Conservation (phyloP, 2,888 invertebrate genomes). For the Aspidiotus destructor region DNA sequence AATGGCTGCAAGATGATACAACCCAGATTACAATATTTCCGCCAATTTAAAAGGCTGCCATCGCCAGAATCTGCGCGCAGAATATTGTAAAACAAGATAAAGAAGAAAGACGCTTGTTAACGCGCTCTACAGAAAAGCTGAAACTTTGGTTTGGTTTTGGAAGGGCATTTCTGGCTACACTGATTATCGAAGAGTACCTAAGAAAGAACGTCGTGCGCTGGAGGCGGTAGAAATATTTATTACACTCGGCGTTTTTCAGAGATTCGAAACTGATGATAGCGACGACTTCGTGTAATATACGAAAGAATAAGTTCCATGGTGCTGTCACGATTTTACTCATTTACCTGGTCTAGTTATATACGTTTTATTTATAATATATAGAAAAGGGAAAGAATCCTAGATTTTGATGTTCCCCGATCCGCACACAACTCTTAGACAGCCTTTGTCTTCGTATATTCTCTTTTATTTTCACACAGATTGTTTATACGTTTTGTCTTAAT, state of each 20-base stretch:
- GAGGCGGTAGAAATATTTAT: constrained; percentile 33
- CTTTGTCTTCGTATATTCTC: constrained; percentile 3
- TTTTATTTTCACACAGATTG: not conserved
- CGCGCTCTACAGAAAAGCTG: not conserved
- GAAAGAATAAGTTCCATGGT: constrained; percentile 25
- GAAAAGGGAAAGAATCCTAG: not conserved
- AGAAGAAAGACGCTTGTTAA: not conserved
- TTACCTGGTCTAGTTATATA: constrained; percentile 30
- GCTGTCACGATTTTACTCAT: constrained; percentile 31
- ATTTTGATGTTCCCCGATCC: not conserved
- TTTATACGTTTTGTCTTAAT: constrained; percentile 15
- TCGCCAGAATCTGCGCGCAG: no score
- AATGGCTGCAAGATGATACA: no score
- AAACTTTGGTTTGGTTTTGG: constrained; percentile 21
- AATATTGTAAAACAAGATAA: no score
- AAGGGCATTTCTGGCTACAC: no score
- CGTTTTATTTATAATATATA: constrained; percentile 28
- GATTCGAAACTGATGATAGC: constrained; percentile 27
- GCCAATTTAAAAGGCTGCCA: no score
- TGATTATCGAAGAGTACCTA: constrained; percentile 14
- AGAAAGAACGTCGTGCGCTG: constrained; percentile 26
- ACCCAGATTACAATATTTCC: no score
- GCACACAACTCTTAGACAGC: not conserved
- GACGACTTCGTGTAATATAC: constrained; percentile 1
- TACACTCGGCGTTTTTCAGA: constrained; percentile 28